Evolutionary conservation across 2,113 vertebrate species (phyloP).

Genomic region (Phaethornis superciliosus): DNA sequence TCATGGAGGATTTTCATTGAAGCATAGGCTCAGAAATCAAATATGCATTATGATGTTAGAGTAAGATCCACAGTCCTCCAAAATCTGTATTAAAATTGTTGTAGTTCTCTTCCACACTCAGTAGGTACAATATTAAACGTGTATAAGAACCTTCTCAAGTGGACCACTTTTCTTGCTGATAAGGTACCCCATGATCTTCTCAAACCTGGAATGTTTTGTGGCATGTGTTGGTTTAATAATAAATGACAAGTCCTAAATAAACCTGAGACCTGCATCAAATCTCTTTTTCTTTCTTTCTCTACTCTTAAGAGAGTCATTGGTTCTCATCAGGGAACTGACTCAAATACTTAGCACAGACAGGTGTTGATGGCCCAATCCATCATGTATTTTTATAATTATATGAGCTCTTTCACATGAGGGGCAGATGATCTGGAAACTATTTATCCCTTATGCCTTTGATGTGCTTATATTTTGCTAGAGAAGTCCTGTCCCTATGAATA

Average conservation of each 20-base stretch:
- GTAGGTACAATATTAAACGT: background rate
- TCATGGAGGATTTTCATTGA: background rate
- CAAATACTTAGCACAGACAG: accelerated
- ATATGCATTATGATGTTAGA: background rate
- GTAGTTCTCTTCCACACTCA: background rate
- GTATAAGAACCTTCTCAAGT: background rate
- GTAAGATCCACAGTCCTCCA: background rate
- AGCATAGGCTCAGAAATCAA: background rate
- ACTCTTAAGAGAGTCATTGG: background rate
- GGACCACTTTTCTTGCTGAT: background rate
- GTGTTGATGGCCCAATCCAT: background rate
- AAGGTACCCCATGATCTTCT: background rate
- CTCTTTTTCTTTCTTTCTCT: background rate
- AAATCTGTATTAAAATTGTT: background rate
- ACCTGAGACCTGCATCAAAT: background rate
- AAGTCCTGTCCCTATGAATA: background rate
- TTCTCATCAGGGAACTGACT: background rate
- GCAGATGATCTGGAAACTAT: background rate
- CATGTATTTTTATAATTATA: background rate
- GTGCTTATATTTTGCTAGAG: background rate
- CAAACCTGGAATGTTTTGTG: background rate
- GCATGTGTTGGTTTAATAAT: background rate
- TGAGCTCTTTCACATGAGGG: background rate
- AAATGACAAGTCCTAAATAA: background rate
- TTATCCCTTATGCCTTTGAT: background rate